Percentiles rank a stretch among this genome's conserved stretches.
Evolutionary conservation across 2,888 invertebrate genomes (phyloP).

Genomic region (Idaea dimidiata): DNA sequence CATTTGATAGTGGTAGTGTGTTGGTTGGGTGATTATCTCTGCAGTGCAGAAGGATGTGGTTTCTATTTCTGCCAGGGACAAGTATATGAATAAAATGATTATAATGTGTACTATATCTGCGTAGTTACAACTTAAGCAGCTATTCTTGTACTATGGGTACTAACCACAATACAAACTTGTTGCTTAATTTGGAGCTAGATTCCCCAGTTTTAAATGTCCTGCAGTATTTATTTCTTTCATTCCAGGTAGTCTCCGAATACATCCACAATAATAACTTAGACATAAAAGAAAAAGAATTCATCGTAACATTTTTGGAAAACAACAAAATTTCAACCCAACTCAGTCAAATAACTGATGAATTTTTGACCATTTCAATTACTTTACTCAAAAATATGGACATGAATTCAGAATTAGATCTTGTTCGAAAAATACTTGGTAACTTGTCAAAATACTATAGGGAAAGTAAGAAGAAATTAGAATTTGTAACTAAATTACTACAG

Average conservation of each 20-base stretch:
- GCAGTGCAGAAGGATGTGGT: too few species aligned
- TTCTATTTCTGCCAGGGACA: too few species aligned
- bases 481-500: slow-evolving; percentile 56
- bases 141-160: too few species aligned
- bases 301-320: slow-evolving; percentile 60
- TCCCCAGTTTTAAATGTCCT: not conserved
- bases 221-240: slow-evolving; percentile 9
- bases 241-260: slow-evolving; percentile 65
- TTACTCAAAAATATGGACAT: slow-evolving; percentile 43
- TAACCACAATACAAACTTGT: too few species aligned
- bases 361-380: slow-evolving; percentile 49
- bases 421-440: slow-evolving; percentile 48
- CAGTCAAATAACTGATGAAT: slow-evolving; percentile 51
- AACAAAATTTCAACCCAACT: slow-evolving; percentile 54
- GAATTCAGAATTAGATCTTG: slow-evolving; percentile 21
- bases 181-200: not conserved
- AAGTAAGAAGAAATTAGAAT: slow-evolving; percentile 66
- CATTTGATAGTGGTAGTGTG: too few species aligned
- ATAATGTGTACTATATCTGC: too few species aligned
- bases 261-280: slow-evolving; percentile 51
- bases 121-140: too few species aligned
- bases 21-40: too few species aligned
- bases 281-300: slow-evolving; percentile 42
- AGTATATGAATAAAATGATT: too few species aligned
- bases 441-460: slow-evolving; percentile 59